Base-by-base conservation (phyloP, 1,140 invertebrate genomes). In the Drosophila repleta region DNA sequence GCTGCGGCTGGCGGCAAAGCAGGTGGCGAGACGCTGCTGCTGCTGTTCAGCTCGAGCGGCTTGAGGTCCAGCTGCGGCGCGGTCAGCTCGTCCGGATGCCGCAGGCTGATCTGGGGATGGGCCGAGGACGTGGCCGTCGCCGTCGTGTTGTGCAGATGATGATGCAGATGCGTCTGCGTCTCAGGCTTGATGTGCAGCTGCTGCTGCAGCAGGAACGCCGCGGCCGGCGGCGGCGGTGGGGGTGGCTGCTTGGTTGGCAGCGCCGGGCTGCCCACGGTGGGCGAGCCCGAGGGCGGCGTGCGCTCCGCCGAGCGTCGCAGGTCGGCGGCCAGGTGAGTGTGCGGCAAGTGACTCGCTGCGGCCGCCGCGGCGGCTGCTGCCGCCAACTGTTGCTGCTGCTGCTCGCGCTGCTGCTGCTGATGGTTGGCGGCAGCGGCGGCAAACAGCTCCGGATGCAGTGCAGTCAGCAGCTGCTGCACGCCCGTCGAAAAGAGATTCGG, bases 391-490 rank as follows among this genome's bases (percentile, higher is more conserved):
- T 60, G 56, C 15, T 65, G 62, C 15, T 66, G 68, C 20, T 70
- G 67, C 67, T 74, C 75, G 0, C 69, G 82, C n/a, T 90, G 87
- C 41, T 90, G 89, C 21, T 89, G 89, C 52, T 90, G 90, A 35
- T 91, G 92, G 49, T 90, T 92, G 63, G 81, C 90, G 8, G 83
- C 88, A 7, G 83, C 81, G 0, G 87, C 85, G 1, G 91, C 84
- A 72, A 92, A 92, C 10, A 91, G 67, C 57, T 92, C 82, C 3
- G 91, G 91, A 69, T 92, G 91, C 39, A 92, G 21, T 0, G 90
- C 91, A 2, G 91, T 90, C 11, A 92, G 67, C 18, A 92, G 43
- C 60, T 92, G 90, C 61, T 92, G 91, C 18, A 92, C 90, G n/a
- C 90, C 88, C 29, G 75, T 79, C 6, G 91, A 90, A 21, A 92